Evolutionary conservation across 1,140 invertebrate genomes (phyloP).

Genomic region (Eupristina koningsbergeri): DNA sequence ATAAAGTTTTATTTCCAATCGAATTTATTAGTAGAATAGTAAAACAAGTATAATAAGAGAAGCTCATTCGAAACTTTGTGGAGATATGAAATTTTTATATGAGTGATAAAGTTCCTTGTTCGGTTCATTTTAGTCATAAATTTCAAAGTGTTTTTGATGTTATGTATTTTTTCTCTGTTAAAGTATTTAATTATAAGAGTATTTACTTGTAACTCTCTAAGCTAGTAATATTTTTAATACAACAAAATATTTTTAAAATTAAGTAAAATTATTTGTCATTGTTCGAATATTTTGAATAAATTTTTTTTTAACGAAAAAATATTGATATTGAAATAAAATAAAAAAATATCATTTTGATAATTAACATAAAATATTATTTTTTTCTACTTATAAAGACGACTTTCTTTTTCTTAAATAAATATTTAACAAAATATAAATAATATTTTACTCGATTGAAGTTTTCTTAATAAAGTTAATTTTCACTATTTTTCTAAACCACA

Average conservation of each 20-base stretch:
- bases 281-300: no score
- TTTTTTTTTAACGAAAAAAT: no score
- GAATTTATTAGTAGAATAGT: not conserved
- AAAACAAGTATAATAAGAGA: not conserved
- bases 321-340: no score
- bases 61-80: not conserved
- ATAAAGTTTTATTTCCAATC: not conserved
- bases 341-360: no score
- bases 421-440: no score
- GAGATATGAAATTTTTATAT: not conserved
- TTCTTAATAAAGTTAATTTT: no score
- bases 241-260: not conserved
- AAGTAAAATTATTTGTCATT: no score
- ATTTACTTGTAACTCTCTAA: not conserved
- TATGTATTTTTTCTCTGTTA: not conserved
- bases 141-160: not conserved
- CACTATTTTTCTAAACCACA: no score
- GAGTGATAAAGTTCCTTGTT: not conserved
- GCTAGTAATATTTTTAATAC: not conserved
- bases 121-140: not conserved
- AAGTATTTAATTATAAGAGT: not conserved
- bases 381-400: no score
- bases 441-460: no score
- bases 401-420: no score
- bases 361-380: no score